phyloP scores from a whole-genome alignment of 2,113 vertebrate species.

The Zosterops borbonicus region DNA sequence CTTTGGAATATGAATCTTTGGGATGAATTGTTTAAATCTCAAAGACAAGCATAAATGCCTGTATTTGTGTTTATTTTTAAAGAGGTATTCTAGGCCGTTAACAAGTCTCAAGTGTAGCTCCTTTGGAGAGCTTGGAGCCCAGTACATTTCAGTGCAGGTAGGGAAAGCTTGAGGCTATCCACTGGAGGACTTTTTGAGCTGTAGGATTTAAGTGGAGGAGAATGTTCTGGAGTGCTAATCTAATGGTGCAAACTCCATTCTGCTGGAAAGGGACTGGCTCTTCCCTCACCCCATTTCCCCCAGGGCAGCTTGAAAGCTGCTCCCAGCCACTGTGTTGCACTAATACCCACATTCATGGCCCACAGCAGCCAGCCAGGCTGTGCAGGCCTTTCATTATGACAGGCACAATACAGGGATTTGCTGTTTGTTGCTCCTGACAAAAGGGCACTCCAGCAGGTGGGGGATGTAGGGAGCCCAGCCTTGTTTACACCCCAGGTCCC shows the following conservation, averaged over 20 bases:
- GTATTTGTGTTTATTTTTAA: not conserved
- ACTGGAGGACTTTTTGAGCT: not conserved
- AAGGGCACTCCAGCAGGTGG: not conserved
- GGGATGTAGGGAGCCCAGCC: not conserved
- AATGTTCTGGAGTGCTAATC: not conserved
- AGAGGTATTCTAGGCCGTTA: not conserved
- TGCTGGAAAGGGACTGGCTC: not conserved
- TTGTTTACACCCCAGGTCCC: not conserved
- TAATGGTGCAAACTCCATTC: not conserved
- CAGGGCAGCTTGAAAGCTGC: not conserved
- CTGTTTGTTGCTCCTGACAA: constrained; percentile 19
- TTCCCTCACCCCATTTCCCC: not conserved
- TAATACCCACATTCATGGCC: not conserved
- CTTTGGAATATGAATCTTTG: not conserved
- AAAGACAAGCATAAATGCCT: not conserved
- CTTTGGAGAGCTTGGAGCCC: not conserved
- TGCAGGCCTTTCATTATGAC: not conserved
- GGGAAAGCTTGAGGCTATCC: not conserved
- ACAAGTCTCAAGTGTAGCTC: not conserved
- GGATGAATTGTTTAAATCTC: not conserved
- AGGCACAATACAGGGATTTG: constrained; percentile 44
- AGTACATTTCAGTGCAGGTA: not conserved
- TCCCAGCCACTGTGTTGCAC: not conserved
- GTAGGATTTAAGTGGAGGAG: not conserved
- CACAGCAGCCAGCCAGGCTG: not conserved